phyloP scores from a whole-genome alignment of 2,888 invertebrate species.

The Harpagoxenus sublaevis region DNA sequence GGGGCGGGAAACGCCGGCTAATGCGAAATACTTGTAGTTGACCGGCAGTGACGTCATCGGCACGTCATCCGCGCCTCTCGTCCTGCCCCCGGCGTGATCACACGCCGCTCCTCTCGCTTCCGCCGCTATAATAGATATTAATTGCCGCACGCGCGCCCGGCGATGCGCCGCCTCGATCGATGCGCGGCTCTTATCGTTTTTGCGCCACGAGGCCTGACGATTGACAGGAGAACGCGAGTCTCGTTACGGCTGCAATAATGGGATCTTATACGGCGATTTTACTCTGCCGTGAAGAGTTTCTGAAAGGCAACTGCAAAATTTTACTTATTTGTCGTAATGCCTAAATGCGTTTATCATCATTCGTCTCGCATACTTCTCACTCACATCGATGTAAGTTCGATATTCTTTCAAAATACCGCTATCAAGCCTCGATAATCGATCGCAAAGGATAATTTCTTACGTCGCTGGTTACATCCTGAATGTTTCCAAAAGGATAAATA shows the following conservation, averaged over 20 bases:
- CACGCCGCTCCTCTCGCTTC: slow-evolving; percentile 77
- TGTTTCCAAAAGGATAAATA: not conserved
- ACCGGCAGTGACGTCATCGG: slow-evolving; percentile 84
- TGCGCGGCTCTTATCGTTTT: slow-evolving; percentile 55
- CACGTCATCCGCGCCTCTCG: slow-evolving; percentile 73
- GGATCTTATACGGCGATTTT: slow-evolving; percentile 17
- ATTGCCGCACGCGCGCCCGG: slow-evolving; percentile 75
- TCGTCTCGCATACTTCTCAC: not conserved
- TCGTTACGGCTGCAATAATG: slow-evolving; percentile 13
- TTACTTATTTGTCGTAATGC: slow-evolving; percentile 3
- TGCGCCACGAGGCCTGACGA: slow-evolving; percentile 21
- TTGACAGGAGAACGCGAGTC: slow-evolving; percentile 37
- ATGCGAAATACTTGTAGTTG: slow-evolving; percentile 86
- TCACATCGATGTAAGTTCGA: not conserved
- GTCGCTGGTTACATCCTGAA: not conserved
- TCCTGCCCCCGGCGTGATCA: slow-evolving; percentile 58
- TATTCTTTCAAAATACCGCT: not conserved
- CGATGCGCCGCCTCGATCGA: slow-evolving; percentile 58
- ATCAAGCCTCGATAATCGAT: not conserved
- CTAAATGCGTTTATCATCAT: not conserved
- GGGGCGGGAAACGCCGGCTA: slow-evolving; percentile 70
- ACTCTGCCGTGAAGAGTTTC: not conserved
- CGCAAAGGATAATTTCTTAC: not conserved
- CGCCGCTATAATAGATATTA: slow-evolving; percentile 85
- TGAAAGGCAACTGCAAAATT: slow-evolving; percentile 3